Percentiles rank a stretch among this genome's conserved stretches.
These are phyloP conservation scores for Chaetodon trifasciatus DNA, from an alignment of 2,797 vertebrate genomes.

Conservation along the genomic window DNA sequence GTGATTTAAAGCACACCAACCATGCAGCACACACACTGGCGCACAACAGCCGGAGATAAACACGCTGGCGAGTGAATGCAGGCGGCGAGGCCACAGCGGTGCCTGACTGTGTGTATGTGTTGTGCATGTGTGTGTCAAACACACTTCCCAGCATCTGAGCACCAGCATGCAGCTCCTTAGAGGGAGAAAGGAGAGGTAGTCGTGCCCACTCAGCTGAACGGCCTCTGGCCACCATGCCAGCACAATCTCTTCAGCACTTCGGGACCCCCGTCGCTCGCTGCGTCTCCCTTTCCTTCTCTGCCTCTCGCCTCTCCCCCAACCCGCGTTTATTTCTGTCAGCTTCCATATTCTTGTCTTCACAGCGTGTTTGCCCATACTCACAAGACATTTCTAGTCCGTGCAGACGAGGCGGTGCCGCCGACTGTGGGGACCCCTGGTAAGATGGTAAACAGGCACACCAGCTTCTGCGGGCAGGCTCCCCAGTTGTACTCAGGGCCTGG, in stretches of 20 bases:
- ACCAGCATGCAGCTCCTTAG: conserved; percentile 67
- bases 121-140: conserved; percentile 45
- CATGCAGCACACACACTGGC: conserved; percentile 14
- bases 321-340: conserved; percentile 87
- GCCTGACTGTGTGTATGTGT: conserved; percentile 44
- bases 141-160: conserved; percentile 61
- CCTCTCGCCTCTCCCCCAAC: conserved; percentile 78
- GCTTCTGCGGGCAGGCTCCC: conserved; percentile 77
- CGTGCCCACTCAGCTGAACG: conserved; percentile 74
- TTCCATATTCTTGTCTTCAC: conserved; percentile 89
- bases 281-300: conserved; percentile 64
- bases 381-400: conserved; percentile 80
- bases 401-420: conserved; percentile 70
- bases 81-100: conserved; percentile 25
- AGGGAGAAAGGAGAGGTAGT: conserved; percentile 67
- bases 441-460: conserved; percentile 85
- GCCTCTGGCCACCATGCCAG: conserved; percentile 87
- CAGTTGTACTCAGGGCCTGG: conserved; percentile 65
- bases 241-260: conserved; percentile 82
- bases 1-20: conserved; percentile 32
- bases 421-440: conserved; percentile 76
- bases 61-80: conserved; percentile 38
- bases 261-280: conserved; percentile 68
- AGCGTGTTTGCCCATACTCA: conserved; percentile 78
- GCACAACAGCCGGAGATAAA: conserved; percentile 44